phyloP scores from a whole-genome alignment of 2,888 invertebrate genomes.

The Drosophila neotestacea region DNA sequence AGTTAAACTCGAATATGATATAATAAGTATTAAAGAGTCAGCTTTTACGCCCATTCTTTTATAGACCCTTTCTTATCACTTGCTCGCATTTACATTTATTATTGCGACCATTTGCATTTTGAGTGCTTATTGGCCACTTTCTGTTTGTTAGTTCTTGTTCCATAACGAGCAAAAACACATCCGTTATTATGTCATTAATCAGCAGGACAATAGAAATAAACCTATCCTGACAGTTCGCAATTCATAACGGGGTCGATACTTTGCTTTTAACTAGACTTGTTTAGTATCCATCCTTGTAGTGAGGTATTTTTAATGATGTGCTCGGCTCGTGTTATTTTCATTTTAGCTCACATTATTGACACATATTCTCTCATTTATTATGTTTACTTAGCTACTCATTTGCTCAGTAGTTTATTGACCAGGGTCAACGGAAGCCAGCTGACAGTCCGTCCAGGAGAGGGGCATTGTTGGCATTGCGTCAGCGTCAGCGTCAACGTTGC shows the following conservation, averaged over 20 bases:
- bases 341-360: constrained; percentile 49
- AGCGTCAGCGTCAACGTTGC: constrained; percentile 67
- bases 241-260: constrained; percentile 4
- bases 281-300: constrained; percentile 28
- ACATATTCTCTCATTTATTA: constrained; percentile 52
- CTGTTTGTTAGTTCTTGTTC: constrained; percentile 26
- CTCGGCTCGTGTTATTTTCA: constrained; percentile 18
- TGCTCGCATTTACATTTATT: background rate
- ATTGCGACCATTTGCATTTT: constrained; percentile 32
- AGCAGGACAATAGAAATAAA: constrained; percentile 39
- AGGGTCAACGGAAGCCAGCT: constrained; percentile 72
- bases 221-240: constrained; percentile 10
- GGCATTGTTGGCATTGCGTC: constrained; percentile 51
- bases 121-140: constrained; percentile 34
- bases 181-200: constrained; percentile 56
- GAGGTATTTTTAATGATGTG: constrained; percentile 32
- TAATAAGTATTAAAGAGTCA: background rate
- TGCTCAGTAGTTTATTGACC: constrained; percentile 64
- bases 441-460: constrained; percentile 25
- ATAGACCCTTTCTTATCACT: background rate
- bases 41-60: background rate
- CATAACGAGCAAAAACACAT: constrained; percentile 24
- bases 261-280: constrained; percentile 1
- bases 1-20: background rate
- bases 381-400: constrained; percentile 53